phyloP scores from a whole-genome alignment of 1,140 invertebrate genomes.

The Dendrolimus punctatus region DNA sequence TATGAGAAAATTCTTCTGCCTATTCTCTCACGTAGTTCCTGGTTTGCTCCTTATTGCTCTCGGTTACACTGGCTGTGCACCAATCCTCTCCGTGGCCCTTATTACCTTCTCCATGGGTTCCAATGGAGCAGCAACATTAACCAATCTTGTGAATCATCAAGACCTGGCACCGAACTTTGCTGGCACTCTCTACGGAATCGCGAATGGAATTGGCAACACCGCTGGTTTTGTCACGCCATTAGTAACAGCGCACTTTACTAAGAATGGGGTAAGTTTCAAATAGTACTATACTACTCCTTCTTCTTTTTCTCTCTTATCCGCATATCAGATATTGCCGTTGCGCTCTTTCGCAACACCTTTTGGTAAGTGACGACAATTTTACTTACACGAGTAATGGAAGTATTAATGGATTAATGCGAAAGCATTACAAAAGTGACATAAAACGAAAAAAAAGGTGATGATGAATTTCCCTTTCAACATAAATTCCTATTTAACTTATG shows the following conservation, averaged over 20 bases:
- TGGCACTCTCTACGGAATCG: conserved; percentile 81
- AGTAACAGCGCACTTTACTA: conserved; percentile 79
- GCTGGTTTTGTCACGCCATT: conserved; percentile 83
- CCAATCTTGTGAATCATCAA: conserved; percentile 88
- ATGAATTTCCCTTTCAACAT: too few relatives aligned
- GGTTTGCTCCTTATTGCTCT: conserved; percentile 78
- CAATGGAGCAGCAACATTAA: conserved; percentile 87
- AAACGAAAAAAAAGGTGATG: too few relatives aligned
- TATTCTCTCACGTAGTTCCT: conserved; percentile 82
- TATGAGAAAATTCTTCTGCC: conserved; percentile 81
- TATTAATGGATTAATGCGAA: too few relatives aligned
- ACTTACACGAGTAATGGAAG: too few relatives aligned
- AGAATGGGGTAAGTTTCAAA: conserved; percentile 72
- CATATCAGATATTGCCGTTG: too few relatives aligned
- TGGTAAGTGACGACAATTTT: too few relatives aligned
- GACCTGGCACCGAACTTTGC: conserved; percentile 87
- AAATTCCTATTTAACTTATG: too few relatives aligned
- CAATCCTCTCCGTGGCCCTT: conserved; percentile 75
- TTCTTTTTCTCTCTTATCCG: too few relatives aligned
- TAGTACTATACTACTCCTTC: too few relatives aligned
- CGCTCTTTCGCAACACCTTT: too few relatives aligned
- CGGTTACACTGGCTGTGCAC: conserved; percentile 79
- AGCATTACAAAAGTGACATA: too few relatives aligned
- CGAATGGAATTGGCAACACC: conserved; percentile 82
- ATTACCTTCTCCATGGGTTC: conserved; percentile 84